Conservation (phyloP, 64 coral and sea anemone genomes). For the Catalaphyllia jardinei region DNA sequence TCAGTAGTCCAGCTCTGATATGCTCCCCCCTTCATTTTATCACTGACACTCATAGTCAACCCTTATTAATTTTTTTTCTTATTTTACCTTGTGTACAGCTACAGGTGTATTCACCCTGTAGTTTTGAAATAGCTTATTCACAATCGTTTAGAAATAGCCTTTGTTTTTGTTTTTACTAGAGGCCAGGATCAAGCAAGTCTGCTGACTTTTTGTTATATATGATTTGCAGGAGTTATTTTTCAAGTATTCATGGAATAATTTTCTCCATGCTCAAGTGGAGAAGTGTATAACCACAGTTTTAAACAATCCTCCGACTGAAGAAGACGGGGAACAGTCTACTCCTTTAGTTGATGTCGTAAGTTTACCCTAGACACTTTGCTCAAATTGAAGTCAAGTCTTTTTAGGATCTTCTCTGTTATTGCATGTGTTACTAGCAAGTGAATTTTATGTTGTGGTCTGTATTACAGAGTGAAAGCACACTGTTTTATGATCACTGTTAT, state of each 20-base stretch:
- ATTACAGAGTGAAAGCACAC: neutral
- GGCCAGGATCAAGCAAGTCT: neutral
- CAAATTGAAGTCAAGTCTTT: neutral
- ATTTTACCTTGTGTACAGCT: too few relatives aligned
- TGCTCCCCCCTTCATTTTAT: too few relatives aligned
- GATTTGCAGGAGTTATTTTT: constrained; percentile 97
- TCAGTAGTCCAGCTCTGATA: too few relatives aligned
- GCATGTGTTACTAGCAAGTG: neutral
- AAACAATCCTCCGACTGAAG: constrained; percentile 90
- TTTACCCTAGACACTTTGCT: neutral
- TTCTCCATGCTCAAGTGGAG: constrained; percentile 97
- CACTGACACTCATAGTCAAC: too few relatives aligned
- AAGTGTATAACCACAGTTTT: constrained; percentile 91
- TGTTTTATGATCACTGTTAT: neutral
- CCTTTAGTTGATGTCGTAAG: constrained; percentile 89
- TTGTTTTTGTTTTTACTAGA: neutral
- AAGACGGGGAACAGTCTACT: constrained; percentile 83
- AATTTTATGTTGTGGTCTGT: neutral
- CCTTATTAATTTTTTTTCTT: too few relatives aligned
- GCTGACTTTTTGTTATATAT: neutral
- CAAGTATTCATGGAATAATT: constrained; percentile 99
- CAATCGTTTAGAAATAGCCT: too few relatives aligned
- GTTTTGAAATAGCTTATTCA: neutral
- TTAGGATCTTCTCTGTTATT: neutral
- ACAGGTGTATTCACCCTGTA: too few relatives aligned